These are phyloP conservation scores for Nasonovia ribisnigri DNA, from an alignment of 2,888 invertebrate species.

Conservation along the genomic window DNA sequence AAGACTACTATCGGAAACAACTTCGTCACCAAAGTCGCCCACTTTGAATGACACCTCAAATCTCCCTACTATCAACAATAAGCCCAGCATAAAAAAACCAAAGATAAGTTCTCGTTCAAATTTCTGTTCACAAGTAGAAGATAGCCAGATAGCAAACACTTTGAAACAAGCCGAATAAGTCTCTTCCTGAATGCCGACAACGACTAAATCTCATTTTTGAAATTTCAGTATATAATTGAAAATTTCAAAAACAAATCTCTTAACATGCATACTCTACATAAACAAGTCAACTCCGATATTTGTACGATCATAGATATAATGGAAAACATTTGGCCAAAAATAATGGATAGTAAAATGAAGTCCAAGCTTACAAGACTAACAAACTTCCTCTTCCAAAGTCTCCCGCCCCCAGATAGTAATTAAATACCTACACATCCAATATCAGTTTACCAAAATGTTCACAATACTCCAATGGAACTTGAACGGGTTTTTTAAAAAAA, in stretches of 20 bases:
- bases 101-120: slow-evolving; percentile 23
- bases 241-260: slow-evolving; percentile 28
- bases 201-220: not conserved
- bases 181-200: slow-evolving; percentile 3
- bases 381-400: no score
- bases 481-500: slow-evolving; percentile 12
- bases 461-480: slow-evolving; percentile 23
- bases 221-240: slow-evolving; percentile 19
- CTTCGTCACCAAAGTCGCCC: not conserved
- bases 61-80: not conserved
- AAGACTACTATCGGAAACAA: no score
- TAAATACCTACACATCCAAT: no score
- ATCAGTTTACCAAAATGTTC: not conserved
- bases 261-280: not conserved
- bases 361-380: no score
- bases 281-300: slow-evolving; percentile 13
- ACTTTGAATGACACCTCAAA: not conserved
- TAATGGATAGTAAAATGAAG: no score
- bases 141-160: not conserved
- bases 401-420: no score
- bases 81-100: not conserved
- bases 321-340: not conserved
- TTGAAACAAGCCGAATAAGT: not conserved
- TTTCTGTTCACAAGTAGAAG: not conserved
- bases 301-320: slow-evolving; percentile 3